Base-by-base conservation (phyloP, 2,797 vertebrate species). In the Alauda arvensis region DNA sequence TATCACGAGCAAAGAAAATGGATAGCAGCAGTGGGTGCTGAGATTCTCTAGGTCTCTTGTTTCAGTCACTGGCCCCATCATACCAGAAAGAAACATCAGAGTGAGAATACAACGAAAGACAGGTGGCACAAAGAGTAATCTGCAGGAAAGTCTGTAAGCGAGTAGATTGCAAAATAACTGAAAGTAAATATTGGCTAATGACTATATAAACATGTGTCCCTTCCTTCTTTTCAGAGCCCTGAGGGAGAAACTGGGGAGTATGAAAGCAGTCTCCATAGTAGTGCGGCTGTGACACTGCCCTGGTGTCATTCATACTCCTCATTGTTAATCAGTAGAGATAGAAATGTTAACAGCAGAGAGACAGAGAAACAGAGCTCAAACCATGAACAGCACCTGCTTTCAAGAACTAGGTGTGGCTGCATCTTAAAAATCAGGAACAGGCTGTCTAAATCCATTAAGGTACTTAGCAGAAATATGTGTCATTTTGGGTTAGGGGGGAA, bases 371-470 rank as follows among this genome's bases (percentile, higher is more conserved):
- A 87, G 53, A 71, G 45, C 55, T 71, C 71, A 83, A 39, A 37
- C 31, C 62, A 43, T 57, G 87, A 93, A 85, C 60, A 88, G 52
- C 49, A 83, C 53, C 79, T 83, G 65, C 72, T 95, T 92, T 86
- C 68, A 91, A 93, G 74, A 88, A 80, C 51, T 24, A 45, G 34
- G 63, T 83, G 83, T 86, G 72, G 79, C 56, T 67, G 14, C 45
- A 63, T 66, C 71, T 83, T 59, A 91, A 63, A 86, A 79, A 78
- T 71, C 78, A 69, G 46, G 31, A 57, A 52, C 29, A 33, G 28
- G 28, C 49, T 85, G 59, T 85, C 78, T 68, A 85, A 92, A 93
- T 61, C 71, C 66, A 92, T 91, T 91, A 87, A 61, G 55, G 51
- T 59, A 83, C 45, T 85, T 60, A 83, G 34, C 77, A 85, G 60